Evolutionary conservation across 2,113 vertebrate species (phyloP).

Genomic region (Platysternon megacephalum): DNA sequence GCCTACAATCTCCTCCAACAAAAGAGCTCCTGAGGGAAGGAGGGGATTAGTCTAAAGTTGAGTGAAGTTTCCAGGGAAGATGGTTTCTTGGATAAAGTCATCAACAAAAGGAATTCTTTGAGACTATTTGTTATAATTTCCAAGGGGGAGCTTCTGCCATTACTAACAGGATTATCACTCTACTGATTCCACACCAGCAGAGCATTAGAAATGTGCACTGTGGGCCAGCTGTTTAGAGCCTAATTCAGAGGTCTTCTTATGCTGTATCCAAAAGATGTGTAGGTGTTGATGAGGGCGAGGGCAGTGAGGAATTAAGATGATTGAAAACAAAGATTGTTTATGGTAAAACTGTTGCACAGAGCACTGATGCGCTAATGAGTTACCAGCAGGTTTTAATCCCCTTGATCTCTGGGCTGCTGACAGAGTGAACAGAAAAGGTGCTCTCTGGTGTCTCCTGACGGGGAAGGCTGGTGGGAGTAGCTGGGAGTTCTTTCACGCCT

Average conservation of each 20-base stretch:
- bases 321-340: slow-evolving; percentile 32
- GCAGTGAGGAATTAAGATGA: slow-evolving; percentile 29
- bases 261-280: slow-evolving; percentile 39
- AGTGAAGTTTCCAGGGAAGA: slow-evolving; percentile 75
- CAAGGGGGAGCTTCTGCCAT: slow-evolving; percentile 60
- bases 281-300: slow-evolving; percentile 54
- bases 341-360: slow-evolving; percentile 48
- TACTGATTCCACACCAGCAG: slow-evolving; percentile 57
- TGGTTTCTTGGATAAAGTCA: slow-evolving; percentile 77
- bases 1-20: slow-evolving; percentile 68
- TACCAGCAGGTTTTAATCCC: slow-evolving; percentile 33
- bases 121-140: slow-evolving; percentile 73
- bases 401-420: slow-evolving; percentile 48
- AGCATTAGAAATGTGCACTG: slow-evolving; percentile 56
- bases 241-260: slow-evolving; percentile 50
- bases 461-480: slow-evolving; percentile 24
- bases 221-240: slow-evolving; percentile 57
- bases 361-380: slow-evolving; percentile 27
- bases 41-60: slow-evolving; percentile 75
- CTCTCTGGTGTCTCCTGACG: neutral
- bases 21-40: slow-evolving; percentile 73
- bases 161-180: slow-evolving; percentile 70
- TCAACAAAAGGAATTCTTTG: slow-evolving; percentile 77
- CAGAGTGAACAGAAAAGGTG: slow-evolving; percentile 42
- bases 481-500: neutral